Conservation (phyloP, 2,797 vertebrate genomes). For the Ciconia nigra region DNA sequence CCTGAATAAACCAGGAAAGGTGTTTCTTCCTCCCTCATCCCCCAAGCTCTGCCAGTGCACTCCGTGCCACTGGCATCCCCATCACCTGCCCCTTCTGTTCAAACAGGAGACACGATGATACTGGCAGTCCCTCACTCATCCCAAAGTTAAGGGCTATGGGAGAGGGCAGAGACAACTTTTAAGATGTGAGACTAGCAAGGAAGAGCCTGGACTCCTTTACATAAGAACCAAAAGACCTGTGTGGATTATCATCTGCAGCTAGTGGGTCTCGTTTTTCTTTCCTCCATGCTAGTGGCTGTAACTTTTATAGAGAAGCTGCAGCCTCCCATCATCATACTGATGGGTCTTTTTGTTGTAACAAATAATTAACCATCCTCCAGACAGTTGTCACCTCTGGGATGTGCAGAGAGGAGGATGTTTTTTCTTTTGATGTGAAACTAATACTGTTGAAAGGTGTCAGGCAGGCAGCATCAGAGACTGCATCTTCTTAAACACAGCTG, state of each 20-base stretch:
- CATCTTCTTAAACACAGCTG: not conserved
- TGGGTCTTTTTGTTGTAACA: slow-evolving; percentile 56
- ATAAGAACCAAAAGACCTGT: not conserved
- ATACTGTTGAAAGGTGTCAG: slow-evolving; percentile 47
- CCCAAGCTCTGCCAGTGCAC: not conserved
- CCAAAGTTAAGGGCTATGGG: not conserved
- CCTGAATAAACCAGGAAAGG: not conserved
- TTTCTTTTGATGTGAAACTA: slow-evolving; percentile 58
- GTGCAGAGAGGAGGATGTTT: slow-evolving; percentile 17
- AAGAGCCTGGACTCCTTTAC: not conserved
- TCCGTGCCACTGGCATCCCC: not conserved
- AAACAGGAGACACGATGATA: not conserved
- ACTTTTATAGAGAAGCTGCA: slow-evolving; percentile 44
- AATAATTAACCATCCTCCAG: slow-evolving; percentile 66
- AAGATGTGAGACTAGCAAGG: not conserved
- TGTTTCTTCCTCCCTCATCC: not conserved
- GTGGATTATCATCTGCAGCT: not conserved
- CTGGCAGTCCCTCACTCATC: not conserved
- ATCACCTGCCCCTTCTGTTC: not conserved
- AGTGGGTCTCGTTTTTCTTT: not conserved
- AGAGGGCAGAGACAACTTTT: not conserved
- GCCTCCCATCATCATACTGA: slow-evolving; percentile 40
- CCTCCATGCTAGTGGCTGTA: not conserved
- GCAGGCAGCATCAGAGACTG: slow-evolving; percentile 24
- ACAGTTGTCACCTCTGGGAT: slow-evolving; percentile 56